Evolutionary conservation across 2,797 vertebrate genomes (phyloP), one percentile per base, ranked within the genome.

Genomic region (Sebastes steindachneri): DNA sequence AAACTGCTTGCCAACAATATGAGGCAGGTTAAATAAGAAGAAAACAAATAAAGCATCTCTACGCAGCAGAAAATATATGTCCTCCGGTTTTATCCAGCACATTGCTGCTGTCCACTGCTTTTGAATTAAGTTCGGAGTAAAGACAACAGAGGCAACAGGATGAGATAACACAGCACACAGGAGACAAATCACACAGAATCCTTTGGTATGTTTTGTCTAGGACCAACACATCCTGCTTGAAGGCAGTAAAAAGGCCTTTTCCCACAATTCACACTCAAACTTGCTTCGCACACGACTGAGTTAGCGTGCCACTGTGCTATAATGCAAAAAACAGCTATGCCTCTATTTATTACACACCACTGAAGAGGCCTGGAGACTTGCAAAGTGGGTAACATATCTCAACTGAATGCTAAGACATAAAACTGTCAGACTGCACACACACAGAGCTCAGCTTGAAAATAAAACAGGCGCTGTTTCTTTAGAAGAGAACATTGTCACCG

Each of bases 151-250:
- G 53, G 68, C 88, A 89, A 75, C 77, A 86, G 84, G 85, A 86
- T 90, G 91, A 93, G 90, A 94, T 88, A 89, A 91, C 91, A 76
- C 82, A 79, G 79, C 79, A 67, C 85, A 75, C 29, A 74, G 73
- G 68, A 91, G 88, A 90, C 75, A 85, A 87, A 91, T 90, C 91
- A 77, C 87, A 86, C 51, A 65, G 78, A 94, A 91, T 91, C 88
- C 92, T 70, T 71, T 80, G 85, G 88, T 86, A 90, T 93, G 89
- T 93, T 93, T 93, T 93, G 89, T 92, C 92, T 92, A 23, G 81
- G 82, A 84, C 72, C 74, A 77, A 90, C 82, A 89, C 89, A 87
- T 94, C 91, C 90, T 93, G 91, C 86, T 90, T 82, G 79, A 63
- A 89, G 86, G 80, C 80, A 76, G 73, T 31, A 45, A 48, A 33